Evolutionary conservation across 2,113 vertebrate genomes (phyloP).

Genomic region (Cisticola juncidis): DNA sequence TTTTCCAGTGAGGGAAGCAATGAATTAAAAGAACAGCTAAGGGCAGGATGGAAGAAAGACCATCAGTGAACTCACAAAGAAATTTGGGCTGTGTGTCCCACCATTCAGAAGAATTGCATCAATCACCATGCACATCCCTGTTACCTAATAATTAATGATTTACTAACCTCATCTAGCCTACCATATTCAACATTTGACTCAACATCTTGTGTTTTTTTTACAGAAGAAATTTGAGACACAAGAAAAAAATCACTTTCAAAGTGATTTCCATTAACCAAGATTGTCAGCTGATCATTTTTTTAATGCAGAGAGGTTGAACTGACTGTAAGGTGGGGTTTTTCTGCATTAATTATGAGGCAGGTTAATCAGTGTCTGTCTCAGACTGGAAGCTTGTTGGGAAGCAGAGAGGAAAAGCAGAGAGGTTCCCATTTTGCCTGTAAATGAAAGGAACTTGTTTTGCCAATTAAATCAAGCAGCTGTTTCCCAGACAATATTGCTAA

Average conservation of each 20-base stretch:
- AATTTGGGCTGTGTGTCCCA: not conserved
- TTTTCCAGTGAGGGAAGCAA: not conserved
- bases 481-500: slow-evolving; percentile 69
- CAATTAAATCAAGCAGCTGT: slow-evolving; percentile 75
- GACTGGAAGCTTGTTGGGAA: slow-evolving; percentile 62
- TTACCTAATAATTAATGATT: not conserved
- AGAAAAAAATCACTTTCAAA: not conserved
- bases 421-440: slow-evolving; percentile 62
- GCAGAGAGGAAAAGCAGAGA: slow-evolving; percentile 34
- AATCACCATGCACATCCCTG: not conserved
- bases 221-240: not conserved
- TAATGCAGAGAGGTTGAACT: not conserved
- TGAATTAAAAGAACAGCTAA: not conserved
- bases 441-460: slow-evolving; percentile 69
- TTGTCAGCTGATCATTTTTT: not conserved
- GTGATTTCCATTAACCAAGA: not conserved
- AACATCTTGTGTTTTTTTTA: not conserved
- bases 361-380: slow-evolving; percentile 43
- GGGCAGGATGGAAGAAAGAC: not conserved
- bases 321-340: not conserved
- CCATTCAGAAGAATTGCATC: not conserved
- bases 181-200: not conserved
- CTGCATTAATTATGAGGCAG: slow-evolving; percentile 32
- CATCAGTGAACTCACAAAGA: not conserved
- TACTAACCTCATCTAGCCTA: not conserved